phyloP scores from a whole-genome alignment of 1,140 invertebrate species.

The Melanaphis sacchari region DNA sequence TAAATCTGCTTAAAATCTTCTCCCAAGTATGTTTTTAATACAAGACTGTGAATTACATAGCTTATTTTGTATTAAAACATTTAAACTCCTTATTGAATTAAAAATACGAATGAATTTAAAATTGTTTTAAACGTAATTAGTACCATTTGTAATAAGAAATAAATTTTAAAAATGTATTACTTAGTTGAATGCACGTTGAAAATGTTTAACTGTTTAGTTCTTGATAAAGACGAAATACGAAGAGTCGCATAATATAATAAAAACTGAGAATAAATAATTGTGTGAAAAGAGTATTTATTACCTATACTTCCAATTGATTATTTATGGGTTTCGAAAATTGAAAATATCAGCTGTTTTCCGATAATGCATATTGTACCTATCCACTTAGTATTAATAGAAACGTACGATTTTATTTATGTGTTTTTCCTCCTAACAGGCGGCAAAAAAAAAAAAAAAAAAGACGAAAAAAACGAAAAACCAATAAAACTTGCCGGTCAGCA shows the following conservation, averaged over 20 bases:
- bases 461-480: constrained; percentile 1
- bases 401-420: constrained; percentile 2
- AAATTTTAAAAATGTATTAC: neutral
- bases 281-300: neutral
- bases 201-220: neutral
- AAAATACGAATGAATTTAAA: neutral
- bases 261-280: constrained; percentile 22
- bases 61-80: neutral
- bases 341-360: constrained; percentile 22
- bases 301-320: neutral
- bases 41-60: neutral
- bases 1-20: neutral
- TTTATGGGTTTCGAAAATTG: constrained; percentile 35
- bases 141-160: neutral
- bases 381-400: constrained; percentile 26
- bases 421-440: neutral
- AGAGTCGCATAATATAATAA: neutral
- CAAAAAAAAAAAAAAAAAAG: neutral
- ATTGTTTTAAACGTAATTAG: neutral
- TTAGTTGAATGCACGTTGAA: neutral
- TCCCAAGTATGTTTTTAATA: neutral
- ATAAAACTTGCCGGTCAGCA: neutral
- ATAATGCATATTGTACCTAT: constrained; percentile 23
- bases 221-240: neutral
- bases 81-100: neutral